Evolutionary conservation across 1,140 invertebrate species (phyloP).

Genomic region (Nymphalis io): DNA sequence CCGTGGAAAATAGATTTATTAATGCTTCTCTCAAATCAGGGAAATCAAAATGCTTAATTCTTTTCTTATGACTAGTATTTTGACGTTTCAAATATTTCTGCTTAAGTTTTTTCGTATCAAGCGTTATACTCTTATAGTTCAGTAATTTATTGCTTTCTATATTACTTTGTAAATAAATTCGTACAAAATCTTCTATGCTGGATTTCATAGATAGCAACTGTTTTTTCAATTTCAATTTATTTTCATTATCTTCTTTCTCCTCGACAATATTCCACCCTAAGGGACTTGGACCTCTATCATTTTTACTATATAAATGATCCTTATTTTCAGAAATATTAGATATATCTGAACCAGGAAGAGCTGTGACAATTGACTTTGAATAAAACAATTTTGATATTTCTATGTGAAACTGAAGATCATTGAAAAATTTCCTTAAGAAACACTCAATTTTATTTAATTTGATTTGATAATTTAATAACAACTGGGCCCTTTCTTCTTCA

Average conservation of each 20-base stretch:
- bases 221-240: slow-evolving; percentile 58
- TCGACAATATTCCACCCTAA: slow-evolving; percentile 62
- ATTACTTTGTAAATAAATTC: slow-evolving; percentile 50
- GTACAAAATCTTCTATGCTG: slow-evolving; percentile 56
- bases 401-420: slow-evolving; percentile 70
- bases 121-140: neutral
- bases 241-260: slow-evolving; percentile 57
- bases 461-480: slow-evolving; percentile 60
- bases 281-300: slow-evolving; percentile 44
- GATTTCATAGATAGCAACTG: slow-evolving; percentile 61
- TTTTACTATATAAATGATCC: slow-evolving; percentile 42
- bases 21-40: slow-evolving; percentile 67
- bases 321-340: slow-evolving; percentile 50
- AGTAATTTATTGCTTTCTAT: slow-evolving; percentile 7
- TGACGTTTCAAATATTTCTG: slow-evolving; percentile 4
- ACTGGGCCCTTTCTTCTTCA: slow-evolving; percentile 54
- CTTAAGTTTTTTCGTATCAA: slow-evolving; percentile 12
- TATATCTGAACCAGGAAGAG: slow-evolving; percentile 44
- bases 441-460: slow-evolving; percentile 64
- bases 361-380: slow-evolving; percentile 47
- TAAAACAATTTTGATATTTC: slow-evolving; percentile 68
- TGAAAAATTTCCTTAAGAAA: slow-evolving; percentile 57
- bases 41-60: slow-evolving; percentile 66
- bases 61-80: slow-evolving; percentile 60
- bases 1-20: slow-evolving; percentile 54